Base-by-base conservation (phyloP, 2,888 invertebrate genomes). In the Lasioglossum vierecki region DNA sequence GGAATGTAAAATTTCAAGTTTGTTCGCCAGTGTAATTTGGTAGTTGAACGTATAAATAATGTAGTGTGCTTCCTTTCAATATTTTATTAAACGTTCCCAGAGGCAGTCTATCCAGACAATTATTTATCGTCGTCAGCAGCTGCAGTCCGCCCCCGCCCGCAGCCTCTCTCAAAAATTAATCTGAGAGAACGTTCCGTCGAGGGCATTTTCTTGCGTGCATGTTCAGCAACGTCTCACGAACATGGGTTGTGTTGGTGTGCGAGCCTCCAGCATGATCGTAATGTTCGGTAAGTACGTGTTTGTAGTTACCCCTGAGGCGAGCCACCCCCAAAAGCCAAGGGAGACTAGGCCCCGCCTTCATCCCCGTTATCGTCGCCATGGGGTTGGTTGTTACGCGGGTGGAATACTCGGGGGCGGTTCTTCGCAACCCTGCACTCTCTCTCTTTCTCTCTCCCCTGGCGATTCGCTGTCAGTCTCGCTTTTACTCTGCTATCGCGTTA, bases 291-390 rank as follows among this genome's bases (percentile, higher is more conserved):
- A 94, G 93, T 94, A 94, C 94, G 94, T 94, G 94, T 94, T 94
- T 94, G 94, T 94, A 94, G 94, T 94, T 94, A 94, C 94, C 94
- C 94, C 93, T 94, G 93, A 94, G 92, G 93, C 92, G 93, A 94
- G 91, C 94, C 93, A 93, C 92, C 93, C 92, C 91, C 92, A 75
- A 82, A 82, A 79, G 83, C 85, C 91, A 89, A 87, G 86, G 83
- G 84, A 82, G 30, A 57, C 78, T 72, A 88, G 76, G 91, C 92
- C 85, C 92, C 93, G 93, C 93, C 93, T 91, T 87, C 88, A 80
- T 83, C 90, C 85, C 86, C 84, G 90, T 91, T 89, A 88, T 86
- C 89, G 82, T 85, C 83, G 88, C 86, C 86, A 83, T 87, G 88
- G 90, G 92, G 91, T 93, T 93, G 93, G 93, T 88, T 84, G 91